Evolutionary conservation across 2,113 vertebrate genomes (phyloP), one percentile per base, ranked within the genome.

Genomic region (Osmerus eperlanus): DNA sequence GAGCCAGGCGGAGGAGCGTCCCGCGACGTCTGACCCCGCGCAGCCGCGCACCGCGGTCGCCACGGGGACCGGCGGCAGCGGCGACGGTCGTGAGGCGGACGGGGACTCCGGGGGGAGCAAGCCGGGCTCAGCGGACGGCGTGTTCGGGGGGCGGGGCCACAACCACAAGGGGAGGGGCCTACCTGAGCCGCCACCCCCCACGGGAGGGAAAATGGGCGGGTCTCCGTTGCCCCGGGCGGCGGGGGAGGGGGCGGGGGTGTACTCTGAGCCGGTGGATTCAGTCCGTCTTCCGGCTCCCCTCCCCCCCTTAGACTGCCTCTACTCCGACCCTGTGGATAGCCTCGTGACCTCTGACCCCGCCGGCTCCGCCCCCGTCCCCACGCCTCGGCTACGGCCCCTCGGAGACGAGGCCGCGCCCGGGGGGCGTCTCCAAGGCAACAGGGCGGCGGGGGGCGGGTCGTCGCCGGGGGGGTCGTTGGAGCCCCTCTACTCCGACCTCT

Each of bases 281-380:
- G 83, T 99, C 51, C 95, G 93, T 14, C n/a, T 91, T 25, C 81
- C 86, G 3, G 8, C 55, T 18, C 36, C 64, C 36, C 15, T 41
- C 15, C 32, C 63, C 60, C 78, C 47, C 2, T 32, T 55, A 2
- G 96, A 98, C 71, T 79, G 90, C 0, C 87, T 98, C 0, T 99
- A 99, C 75, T 95, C 95, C 0, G 96, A 98, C 80, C 97, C 97
- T 0, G 70, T 97, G 70, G 96, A 97, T 90, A 97, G 89, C 85
- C 83, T 93, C 70, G 91, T 88, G 77, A 55, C 66, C 64, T 80
- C 87, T 63, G 82, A 51, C 76, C 83, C 76, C 56, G 47, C 60
- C 64, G 81, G 2, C 71, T 70, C 75, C 23, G 62, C 29, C 13
- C 65, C 41, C 4, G 62, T 72, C 54, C 85, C 88, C 9, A 80